phyloP scores from a whole-genome alignment of 1,140 invertebrate genomes.

The Nasonia vitripennis region DNA sequence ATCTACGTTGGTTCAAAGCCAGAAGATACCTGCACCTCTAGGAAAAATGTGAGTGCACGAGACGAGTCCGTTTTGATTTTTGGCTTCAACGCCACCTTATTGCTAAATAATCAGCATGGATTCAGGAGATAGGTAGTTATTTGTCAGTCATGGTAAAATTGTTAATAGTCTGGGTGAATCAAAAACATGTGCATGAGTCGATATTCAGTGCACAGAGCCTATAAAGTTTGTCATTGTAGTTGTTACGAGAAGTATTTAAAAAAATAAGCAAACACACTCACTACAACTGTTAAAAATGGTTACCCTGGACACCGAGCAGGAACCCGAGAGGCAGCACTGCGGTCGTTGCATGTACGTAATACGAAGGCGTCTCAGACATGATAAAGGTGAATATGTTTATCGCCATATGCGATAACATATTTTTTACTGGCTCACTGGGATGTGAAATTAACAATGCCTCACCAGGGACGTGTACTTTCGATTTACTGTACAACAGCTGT shows the following conservation, averaged over 20 bases:
- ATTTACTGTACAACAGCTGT: too few species aligned
- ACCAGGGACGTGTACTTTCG: too few species aligned
- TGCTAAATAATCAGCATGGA: too few species aligned
- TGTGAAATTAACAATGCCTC: too few species aligned
- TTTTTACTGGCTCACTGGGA: not conserved
- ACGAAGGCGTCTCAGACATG: constrained; percentile 73
- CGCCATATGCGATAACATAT: not conserved
- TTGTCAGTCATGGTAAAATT: too few species aligned
- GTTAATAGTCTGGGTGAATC: too few species aligned
- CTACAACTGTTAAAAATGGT: constrained; percentile 64
- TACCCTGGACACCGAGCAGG: constrained; percentile 73
- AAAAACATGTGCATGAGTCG: too few species aligned
- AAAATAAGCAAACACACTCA: not conserved
- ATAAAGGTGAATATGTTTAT: constrained; percentile 68
- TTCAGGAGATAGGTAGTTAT: not conserved
- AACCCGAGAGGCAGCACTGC: constrained; percentile 73
- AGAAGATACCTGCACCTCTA: not conserved
- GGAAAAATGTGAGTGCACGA: constrained; percentile 32
- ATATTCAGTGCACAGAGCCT: too few species aligned
- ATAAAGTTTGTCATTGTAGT: not conserved
- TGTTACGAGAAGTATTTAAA: constrained; percentile 25
- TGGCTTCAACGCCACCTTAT: too few species aligned
- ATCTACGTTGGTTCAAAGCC: not conserved
- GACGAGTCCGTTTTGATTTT: too few species aligned
- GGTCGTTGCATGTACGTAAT: constrained; percentile 73